A percentile compares a stretch with the other conserved stretches of the same genome.
Evolutionary conservation across 2,797 vertebrate genomes (phyloP).

Genomic region (Salarias fasciatus): DNA sequence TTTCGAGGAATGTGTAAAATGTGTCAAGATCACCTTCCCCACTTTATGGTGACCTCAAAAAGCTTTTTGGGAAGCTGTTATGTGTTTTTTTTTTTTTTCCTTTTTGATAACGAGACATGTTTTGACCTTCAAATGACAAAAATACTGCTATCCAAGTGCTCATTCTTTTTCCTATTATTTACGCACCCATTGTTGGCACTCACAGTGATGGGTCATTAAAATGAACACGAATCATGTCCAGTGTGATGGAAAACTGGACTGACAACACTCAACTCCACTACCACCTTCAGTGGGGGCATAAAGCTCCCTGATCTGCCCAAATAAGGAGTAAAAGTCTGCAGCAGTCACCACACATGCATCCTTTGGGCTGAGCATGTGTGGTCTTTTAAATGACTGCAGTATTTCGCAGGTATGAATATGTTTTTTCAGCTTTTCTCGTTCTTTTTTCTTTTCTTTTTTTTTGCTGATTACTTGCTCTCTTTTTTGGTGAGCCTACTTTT

Average conservation of each 20-base stretch:
- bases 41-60: slow-evolving; percentile 56
- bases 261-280: slow-evolving; percentile 8
- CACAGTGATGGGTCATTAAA: slow-evolving; percentile 20
- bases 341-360: not conserved
- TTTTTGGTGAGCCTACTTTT: slow-evolving; percentile 13
- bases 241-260: slow-evolving; percentile 11
- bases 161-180: slow-evolving; percentile 8
- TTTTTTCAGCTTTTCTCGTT: not conserved
- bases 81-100: not conserved
- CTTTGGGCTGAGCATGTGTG: not conserved
- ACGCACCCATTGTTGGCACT: slow-evolving; percentile 6
- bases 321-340: not conserved
- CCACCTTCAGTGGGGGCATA: slow-evolving; percentile 17
- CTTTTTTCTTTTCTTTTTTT: not conserved
- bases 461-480: slow-evolving; percentile 16
- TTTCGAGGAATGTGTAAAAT: slow-evolving; percentile 54
- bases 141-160: slow-evolving; percentile 1
- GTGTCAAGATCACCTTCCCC: slow-evolving; percentile 53
- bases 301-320: not conserved
- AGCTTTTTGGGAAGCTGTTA: slow-evolving; percentile 37
- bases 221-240: not conserved
- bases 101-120: not conserved
- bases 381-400: slow-evolving; percentile 7
- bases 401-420: slow-evolving; percentile 6
- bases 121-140: slow-evolving; percentile 48